phyloP scores from a whole-genome alignment of 2,797 vertebrate species.

The Mycteria americana region DNA sequence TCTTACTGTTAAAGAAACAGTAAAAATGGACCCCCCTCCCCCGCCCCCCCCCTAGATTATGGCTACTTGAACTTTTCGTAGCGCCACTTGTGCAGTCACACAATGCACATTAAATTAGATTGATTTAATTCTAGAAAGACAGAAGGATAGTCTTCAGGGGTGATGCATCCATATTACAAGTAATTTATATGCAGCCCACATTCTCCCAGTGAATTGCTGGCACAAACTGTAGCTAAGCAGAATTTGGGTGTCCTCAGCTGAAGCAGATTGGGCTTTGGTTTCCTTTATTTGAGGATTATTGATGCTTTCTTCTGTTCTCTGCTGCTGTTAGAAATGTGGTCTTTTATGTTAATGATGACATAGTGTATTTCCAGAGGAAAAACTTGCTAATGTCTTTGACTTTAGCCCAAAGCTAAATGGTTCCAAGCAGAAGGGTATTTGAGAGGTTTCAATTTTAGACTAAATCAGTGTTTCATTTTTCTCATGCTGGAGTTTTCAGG shows the following conservation, averaged over 20 bases:
- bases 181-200: neutral
- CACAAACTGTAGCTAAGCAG: neutral
- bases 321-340: neutral
- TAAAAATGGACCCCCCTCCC: neutral
- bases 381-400: neutral
- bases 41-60: neutral
- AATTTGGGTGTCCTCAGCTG: neutral
- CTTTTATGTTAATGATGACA: neutral
- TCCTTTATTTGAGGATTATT: neutral
- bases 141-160: neutral
- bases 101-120: neutral
- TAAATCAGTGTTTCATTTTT: constrained; percentile 66
- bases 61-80: neutral
- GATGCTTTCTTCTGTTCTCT: neutral
- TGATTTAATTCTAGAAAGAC: neutral
- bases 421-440: constrained; percentile 45
- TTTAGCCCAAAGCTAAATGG: constrained; percentile 34
- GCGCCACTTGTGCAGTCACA: neutral
- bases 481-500: constrained; percentile 60
- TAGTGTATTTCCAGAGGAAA: neutral
- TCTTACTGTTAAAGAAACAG: neutral
- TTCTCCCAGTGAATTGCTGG: neutral
- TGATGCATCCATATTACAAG: neutral
- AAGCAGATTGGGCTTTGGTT: neutral
- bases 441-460: constrained; percentile 63